Evolutionary conservation across 2,797 vertebrate species (phyloP).

Genomic region (Acanthurus leucopareius): DNA sequence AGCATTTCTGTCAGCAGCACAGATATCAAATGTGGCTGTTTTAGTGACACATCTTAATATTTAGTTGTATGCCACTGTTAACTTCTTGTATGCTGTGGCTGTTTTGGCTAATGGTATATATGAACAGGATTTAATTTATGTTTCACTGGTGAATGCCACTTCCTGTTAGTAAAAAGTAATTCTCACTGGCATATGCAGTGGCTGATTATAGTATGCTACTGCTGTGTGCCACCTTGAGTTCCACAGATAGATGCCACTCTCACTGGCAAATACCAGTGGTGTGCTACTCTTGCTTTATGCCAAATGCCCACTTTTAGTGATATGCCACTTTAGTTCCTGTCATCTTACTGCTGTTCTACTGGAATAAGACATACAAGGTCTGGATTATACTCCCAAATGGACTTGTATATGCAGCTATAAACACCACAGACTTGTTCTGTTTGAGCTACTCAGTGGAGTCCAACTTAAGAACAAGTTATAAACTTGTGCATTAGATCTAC

Average conservation of each 20-base stretch:
- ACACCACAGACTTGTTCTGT: too few species aligned
- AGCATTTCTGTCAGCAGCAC: neutral
- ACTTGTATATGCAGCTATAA: too few species aligned
- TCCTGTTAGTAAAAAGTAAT: neutral
- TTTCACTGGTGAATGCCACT: neutral
- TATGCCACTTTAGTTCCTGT: neutral
- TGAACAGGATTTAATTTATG: neutral
- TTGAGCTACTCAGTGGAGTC: too few species aligned
- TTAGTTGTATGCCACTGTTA: neutral
- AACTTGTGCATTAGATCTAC: too few species aligned
- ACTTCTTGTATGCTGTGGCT: neutral
- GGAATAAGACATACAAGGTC: too few species aligned
- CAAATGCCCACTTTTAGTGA: neutral
- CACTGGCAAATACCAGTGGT: neutral
- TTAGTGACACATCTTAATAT: neutral
- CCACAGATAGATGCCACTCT: neutral
- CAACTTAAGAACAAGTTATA: too few species aligned
- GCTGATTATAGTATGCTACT: neutral
- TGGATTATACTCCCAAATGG: too few species aligned
- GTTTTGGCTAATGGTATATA: neutral
- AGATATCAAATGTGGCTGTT: neutral
- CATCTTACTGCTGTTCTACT: neutral
- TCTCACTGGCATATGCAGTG: neutral
- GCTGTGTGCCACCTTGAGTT: neutral
- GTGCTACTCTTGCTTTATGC: neutral